Evolutionary conservation across 2,888 invertebrate genomes (phyloP), one percentile per base, ranked within the genome.

Genomic region (Chrysolina haemoptera): DNA sequence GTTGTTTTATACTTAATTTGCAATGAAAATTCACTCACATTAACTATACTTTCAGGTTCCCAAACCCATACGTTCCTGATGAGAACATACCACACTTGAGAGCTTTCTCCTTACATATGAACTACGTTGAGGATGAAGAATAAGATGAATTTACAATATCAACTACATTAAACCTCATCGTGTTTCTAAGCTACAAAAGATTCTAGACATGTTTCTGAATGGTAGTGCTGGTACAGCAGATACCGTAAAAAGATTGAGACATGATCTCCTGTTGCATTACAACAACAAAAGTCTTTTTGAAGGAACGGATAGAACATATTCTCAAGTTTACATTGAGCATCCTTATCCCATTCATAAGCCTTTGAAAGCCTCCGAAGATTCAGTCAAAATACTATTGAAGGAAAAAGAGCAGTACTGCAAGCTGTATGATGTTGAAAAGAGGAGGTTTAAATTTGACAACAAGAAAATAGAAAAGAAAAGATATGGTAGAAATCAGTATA

Each of bases 311-410:
- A 72, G 73, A 67, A 78, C 62, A 11, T 70, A 18, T 62, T 59
- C 68, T 10, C 62, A 70, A 35, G 70, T 78, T 27, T 35, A 74
- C 53, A 68, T 80, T 20, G 77, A 75, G 41, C 48, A 81, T 12
- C 81, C 82, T 9, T 81, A 78, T 68, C 81, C 82, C 5, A 70
- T 80, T 16, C 76, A 76, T 22, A 62, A 68, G 41, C 79, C 79
- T 4, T 68, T 78, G 10, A 71, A 68, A 62, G 59, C 62, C 11
- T 66, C 71, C 5, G 74, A 76, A 59, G 73, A 80, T 69, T 43
- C 40, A 14, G 73, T 76, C 14, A 62, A 43, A 55, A 75, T 76
- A 59, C 64, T 78, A 68, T 53, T 78, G 18, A 41, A 76, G 14
- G 73, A 76, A 14, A 79, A 78, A 64, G 46, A 69, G 20, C 55